Percentiles rank a stretch among this genome's conserved stretches.
Evolutionary conservation across 2,888 invertebrate species (phyloP).

Genomic region (Dryobota labecula): DNA sequence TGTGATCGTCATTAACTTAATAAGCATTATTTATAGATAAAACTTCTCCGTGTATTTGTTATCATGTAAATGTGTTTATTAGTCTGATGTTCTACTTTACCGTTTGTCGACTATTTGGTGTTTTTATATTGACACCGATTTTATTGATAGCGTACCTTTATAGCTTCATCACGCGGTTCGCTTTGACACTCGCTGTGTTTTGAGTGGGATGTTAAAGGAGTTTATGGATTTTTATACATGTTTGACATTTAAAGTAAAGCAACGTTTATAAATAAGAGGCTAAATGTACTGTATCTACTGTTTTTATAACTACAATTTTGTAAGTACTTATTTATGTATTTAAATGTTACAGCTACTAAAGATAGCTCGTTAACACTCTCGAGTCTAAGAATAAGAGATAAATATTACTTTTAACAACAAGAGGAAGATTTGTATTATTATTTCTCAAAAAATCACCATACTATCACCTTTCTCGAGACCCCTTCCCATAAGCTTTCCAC

Average conservation of each 20-base stretch:
- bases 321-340: background rate
- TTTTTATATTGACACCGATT: slow-evolving; percentile 31
- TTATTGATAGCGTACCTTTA: slow-evolving; percentile 42
- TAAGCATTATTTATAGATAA: slow-evolving; percentile 33
- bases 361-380: background rate
- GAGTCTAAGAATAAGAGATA: background rate
- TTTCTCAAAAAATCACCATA: background rate
- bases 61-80: slow-evolving; percentile 56
- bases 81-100: slow-evolving; percentile 35
- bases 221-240: too few species aligned
- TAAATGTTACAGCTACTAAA: background rate
- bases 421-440: background rate
- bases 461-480: background rate
- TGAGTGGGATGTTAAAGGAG: slow-evolving; percentile 21
- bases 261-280: background rate
- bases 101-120: slow-evolving; percentile 44
- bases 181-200: slow-evolving; percentile 20
- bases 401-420: background rate
- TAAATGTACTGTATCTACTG: too few species aligned
- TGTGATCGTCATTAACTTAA: slow-evolving; percentile 22
- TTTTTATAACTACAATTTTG: background rate
- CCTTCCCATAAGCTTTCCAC: background rate
- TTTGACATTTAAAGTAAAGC: too few species aligned
- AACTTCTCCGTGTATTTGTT: slow-evolving; percentile 21
- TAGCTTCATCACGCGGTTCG: slow-evolving; percentile 37